phyloP scores from a whole-genome alignment of 2,888 invertebrate genomes.

The Cephus nigrinus region DNA sequence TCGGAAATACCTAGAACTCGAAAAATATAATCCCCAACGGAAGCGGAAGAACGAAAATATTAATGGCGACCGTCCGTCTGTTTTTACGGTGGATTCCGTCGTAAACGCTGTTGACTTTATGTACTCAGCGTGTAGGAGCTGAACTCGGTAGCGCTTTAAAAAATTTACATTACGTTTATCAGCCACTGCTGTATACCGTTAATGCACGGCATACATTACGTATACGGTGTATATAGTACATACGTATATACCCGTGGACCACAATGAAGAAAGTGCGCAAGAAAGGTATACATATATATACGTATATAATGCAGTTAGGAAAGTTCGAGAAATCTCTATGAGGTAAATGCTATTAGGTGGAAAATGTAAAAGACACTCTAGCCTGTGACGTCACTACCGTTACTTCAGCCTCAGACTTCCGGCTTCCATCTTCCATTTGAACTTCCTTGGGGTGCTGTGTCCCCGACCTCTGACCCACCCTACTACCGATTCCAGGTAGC shows the following conservation, averaged over 20 bases:
- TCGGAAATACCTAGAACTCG: background rate
- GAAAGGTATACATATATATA: no score
- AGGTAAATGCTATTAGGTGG: background rate
- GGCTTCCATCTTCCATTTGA: background rate
- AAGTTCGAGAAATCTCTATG: background rate
- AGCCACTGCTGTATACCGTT: background rate
- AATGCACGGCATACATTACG: background rate
- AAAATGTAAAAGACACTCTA: background rate
- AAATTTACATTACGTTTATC: background rate
- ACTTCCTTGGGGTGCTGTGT: background rate
- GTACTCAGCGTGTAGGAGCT: background rate
- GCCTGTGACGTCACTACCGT: background rate
- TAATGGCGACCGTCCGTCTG: background rate
- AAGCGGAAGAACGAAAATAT: background rate
- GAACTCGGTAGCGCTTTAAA: background rate
- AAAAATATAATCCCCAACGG: background rate
- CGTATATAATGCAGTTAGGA: background rate
- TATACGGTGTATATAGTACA: no score
- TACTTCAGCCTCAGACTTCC: background rate
- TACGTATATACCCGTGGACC: no score
- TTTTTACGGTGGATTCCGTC: background rate
- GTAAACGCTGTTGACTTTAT: background rate
- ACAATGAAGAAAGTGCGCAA: no score
- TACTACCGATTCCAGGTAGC: background rate
- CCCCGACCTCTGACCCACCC: background rate